Percentiles rank a stretch among this genome's conserved stretches.
phyloP scores from a whole-genome alignment of 2,888 invertebrate genomes.

The Melinaea marsaeus region DNA sequence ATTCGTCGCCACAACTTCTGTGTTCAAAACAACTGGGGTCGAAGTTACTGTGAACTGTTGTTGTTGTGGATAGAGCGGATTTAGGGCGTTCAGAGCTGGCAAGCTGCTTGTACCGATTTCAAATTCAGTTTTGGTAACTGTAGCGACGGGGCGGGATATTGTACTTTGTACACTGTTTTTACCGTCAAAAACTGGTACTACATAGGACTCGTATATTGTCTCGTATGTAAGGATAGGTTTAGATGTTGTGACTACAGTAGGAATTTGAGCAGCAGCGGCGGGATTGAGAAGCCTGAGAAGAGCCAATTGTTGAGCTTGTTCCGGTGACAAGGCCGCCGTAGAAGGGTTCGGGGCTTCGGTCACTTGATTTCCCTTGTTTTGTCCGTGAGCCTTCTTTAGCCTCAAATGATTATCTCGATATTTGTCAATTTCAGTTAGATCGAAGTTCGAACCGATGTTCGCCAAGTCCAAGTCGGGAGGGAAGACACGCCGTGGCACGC shows the following conservation, averaged over 20 bases:
- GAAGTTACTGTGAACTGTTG: constrained; percentile 87
- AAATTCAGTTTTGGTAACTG: constrained; percentile 87
- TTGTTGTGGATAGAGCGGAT: constrained; percentile 74
- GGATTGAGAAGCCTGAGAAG: constrained; percentile 84
- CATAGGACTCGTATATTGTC: constrained; percentile 89
- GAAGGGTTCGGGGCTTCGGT: constrained; percentile 71
- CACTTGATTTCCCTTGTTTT: constrained; percentile 66
- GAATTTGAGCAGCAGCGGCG: constrained; percentile 80
- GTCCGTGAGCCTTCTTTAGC: constrained; percentile 69
- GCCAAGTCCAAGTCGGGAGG: constrained; percentile 84
- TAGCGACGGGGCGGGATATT: constrained; percentile 86
- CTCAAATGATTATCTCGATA: constrained; percentile 77
- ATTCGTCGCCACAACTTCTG: constrained; percentile 86
- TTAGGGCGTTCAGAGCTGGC: constrained; percentile 73
- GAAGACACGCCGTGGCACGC: constrained; percentile 70
- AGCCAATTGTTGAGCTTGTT: constrained; percentile 86
- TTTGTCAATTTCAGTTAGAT: constrained; percentile 83
- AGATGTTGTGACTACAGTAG: constrained; percentile 86
- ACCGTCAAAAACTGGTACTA: constrained; percentile 87
- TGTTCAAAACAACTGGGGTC: constrained; percentile 88
- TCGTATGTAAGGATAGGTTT: constrained; percentile 86
- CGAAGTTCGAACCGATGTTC: constrained; percentile 84
- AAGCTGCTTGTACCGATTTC: constrained; percentile 86
- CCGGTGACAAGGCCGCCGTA: constrained; percentile 79
- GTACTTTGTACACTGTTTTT: constrained; percentile 87